Conservation (phyloP, 2,113 vertebrate genomes). For the Picathartes gymnocephalus region DNA sequence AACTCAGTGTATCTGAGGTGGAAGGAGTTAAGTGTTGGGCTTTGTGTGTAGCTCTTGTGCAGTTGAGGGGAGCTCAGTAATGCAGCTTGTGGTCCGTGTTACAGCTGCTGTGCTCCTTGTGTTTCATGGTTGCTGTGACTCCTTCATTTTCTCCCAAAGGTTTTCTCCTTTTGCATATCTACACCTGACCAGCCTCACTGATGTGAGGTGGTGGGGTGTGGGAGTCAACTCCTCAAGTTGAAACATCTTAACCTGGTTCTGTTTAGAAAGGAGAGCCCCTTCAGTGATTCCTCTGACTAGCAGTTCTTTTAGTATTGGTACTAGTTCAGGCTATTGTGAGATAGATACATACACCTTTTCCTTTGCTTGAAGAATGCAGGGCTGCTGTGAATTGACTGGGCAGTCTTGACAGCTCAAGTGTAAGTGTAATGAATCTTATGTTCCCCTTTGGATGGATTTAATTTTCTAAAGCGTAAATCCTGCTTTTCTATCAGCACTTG, state of each 20-base stretch:
- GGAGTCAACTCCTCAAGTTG: background rate
- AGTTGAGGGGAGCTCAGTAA: background rate
- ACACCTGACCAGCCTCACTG: background rate
- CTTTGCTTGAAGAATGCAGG: background rate
- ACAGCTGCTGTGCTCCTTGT: background rate
- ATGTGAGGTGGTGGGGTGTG: background rate
- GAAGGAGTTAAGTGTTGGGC: background rate
- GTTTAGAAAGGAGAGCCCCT: background rate
- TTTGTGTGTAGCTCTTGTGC: background rate
- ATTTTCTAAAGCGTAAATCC: background rate
- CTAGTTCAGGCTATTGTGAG: background rate
- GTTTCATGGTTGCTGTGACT: background rate
- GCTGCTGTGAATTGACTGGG: background rate
- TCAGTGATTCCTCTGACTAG: background rate
- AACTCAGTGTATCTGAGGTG: background rate
- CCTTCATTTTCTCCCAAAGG: background rate
- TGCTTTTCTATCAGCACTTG: background rate
- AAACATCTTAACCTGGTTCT: background rate
- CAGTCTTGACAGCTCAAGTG: background rate
- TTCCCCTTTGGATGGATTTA: background rate
- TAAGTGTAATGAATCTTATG: background rate
- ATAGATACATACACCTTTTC: background rate
- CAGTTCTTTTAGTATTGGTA: background rate
- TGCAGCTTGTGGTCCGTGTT: fast-evolving
- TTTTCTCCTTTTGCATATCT: background rate